phyloP scores from a whole-genome alignment of 2,888 invertebrate genomes.

The Brachyptera risi region DNA sequence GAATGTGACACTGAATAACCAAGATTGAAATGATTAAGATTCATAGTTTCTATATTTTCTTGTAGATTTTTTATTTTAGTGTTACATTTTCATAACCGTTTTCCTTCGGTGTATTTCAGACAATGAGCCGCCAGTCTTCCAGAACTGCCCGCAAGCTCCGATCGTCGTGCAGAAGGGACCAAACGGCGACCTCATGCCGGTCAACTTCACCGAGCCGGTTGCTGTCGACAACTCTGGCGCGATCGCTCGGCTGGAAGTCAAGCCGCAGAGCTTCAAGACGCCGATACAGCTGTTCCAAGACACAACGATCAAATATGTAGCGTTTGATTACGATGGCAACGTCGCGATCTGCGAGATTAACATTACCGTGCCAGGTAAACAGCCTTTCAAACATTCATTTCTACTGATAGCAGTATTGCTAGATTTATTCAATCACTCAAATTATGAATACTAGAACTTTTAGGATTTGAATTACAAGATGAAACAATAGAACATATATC shows the following conservation, averaged over 20 bases:
- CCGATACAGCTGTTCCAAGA: slow-evolving; percentile 86
- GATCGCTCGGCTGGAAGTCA: slow-evolving; percentile 87
- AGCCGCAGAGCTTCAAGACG: slow-evolving; percentile 85
- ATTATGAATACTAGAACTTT: too few species aligned
- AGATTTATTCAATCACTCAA: slow-evolving; percentile 29
- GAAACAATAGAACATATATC: too few species aligned
- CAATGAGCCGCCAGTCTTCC: slow-evolving; percentile 94
- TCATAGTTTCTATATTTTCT: too few species aligned
- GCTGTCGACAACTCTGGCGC: slow-evolving; percentile 95
- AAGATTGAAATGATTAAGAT: too few species aligned
- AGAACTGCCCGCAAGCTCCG: slow-evolving; percentile 92
- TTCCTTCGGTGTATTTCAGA: slow-evolving; percentile 49
- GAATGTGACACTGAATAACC: too few species aligned
- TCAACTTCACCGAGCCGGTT: slow-evolving; percentile 89
- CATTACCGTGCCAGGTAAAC: slow-evolving; percentile 79
- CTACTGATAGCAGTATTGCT: background rate
- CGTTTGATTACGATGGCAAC: slow-evolving; percentile 96
- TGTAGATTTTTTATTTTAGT: too few species aligned
- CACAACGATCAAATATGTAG: slow-evolving; percentile 90
- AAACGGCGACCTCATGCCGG: slow-evolving; percentile 83
- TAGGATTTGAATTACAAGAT: too few species aligned
- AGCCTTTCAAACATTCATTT: slow-evolving; percentile 31
- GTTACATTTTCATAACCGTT: background rate
- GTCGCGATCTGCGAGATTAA: slow-evolving; percentile 96
- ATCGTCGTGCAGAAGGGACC: slow-evolving; percentile 84